These are phyloP conservation scores for Peromyscus californicus DNA, from an alignment of 2,113 vertebrate species.

Conservation along the genomic window DNA sequence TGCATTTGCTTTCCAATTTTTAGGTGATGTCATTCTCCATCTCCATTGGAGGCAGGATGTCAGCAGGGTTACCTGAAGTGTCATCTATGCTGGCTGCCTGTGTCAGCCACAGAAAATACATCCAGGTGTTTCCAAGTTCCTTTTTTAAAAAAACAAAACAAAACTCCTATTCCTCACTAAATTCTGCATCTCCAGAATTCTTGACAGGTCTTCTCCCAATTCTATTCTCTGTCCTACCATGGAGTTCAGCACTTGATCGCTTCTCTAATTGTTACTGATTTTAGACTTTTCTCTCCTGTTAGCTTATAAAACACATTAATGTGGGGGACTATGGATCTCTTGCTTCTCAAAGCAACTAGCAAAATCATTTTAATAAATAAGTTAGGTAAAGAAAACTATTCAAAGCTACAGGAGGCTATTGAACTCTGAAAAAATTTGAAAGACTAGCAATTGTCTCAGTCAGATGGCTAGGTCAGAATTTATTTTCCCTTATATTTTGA, in stretches of 20 bases:
- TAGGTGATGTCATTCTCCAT: neutral
- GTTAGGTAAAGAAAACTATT: neutral
- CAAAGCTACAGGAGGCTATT: neutral
- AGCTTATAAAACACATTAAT: neutral
- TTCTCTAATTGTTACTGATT: neutral
- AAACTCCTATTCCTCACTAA: neutral
- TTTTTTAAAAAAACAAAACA: neutral
- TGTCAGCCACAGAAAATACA: neutral
- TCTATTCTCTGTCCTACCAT: neutral
- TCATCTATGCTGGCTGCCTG: neutral
- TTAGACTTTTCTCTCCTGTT: neutral
- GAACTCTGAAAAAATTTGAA: conserved; percentile 1
- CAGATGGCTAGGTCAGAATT: neutral
- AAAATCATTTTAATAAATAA: neutral
- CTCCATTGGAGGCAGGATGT: neutral
- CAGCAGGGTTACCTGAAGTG: neutral
- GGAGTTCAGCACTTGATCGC: neutral
- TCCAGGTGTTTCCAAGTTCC: neutral
- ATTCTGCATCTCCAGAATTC: neutral
- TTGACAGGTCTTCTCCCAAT: neutral
- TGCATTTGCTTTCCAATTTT: neutral
- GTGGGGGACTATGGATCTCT: neutral
- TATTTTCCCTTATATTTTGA: neutral
- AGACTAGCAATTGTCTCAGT: neutral
- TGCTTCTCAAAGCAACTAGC: neutral